Percentiles rank a stretch among this genome's conserved stretches.
phyloP scores from a whole-genome alignment of 2,113 vertebrate genomes.

The Melanerpes formicivorus region DNA sequence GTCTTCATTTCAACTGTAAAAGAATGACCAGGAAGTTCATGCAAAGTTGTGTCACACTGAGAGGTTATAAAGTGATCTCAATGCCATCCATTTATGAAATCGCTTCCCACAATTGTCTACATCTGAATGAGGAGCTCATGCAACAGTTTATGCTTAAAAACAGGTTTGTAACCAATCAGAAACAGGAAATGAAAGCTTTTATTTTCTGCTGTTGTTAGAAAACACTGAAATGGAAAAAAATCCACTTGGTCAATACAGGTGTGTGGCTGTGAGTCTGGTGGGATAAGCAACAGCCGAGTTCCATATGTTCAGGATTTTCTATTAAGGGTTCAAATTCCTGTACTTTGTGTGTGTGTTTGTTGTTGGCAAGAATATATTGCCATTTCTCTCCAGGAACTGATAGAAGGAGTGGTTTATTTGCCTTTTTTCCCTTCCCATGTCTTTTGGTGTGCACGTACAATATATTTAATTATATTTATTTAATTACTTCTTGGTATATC shows the following conservation, averaged over 20 bases:
- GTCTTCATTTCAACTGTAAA: background rate
- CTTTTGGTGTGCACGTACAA: background rate
- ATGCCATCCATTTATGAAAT: background rate
- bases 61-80: background rate
- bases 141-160: background rate
- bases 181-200: background rate
- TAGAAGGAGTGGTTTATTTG: background rate
- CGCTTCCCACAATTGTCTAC: background rate
- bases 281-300: background rate
- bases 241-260: background rate
- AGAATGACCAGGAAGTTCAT: background rate
- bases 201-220: background rate
- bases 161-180: background rate
- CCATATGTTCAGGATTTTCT: background rate
- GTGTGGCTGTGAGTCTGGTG: accelerated
- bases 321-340: background rate
- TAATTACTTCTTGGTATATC: background rate
- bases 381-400: background rate
- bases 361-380: background rate
- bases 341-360: background rate
- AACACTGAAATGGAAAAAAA: background rate
- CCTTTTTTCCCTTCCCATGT: background rate
- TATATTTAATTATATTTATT: background rate
- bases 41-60: background rate
- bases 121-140: background rate